phyloP scores from a whole-genome alignment of 1,140 invertebrate genomes.

The Drosophila repleta region DNA sequence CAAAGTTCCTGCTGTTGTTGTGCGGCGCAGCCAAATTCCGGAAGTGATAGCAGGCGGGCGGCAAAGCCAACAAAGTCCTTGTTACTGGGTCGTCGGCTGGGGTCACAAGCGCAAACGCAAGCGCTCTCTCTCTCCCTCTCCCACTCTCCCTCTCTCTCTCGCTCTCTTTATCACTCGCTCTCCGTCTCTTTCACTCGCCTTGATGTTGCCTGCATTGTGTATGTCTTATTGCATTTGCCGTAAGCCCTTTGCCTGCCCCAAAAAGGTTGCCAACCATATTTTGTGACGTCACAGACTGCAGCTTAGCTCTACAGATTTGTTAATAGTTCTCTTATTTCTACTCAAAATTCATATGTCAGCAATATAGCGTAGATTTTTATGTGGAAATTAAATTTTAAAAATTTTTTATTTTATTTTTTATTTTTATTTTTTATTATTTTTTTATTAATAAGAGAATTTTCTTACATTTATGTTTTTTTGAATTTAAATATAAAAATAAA shows the following conservation, averaged over 20 bases:
- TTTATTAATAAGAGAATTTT: too few species aligned
- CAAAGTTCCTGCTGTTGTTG: conserved; percentile 13
- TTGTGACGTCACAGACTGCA: too few species aligned
- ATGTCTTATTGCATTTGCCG: not conserved
- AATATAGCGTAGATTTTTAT: too few species aligned
- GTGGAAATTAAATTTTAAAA: too few species aligned
- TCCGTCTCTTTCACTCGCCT: not conserved
- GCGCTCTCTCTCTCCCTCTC: not conserved
- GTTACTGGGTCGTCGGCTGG: conserved; percentile 16
- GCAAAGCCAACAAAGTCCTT: conserved; percentile 32
- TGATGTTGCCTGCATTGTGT: not conserved
- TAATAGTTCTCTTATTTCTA: too few species aligned
- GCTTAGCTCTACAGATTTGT: too few species aligned
- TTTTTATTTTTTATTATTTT: too few species aligned
- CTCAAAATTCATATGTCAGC: too few species aligned
- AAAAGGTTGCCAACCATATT: conserved; percentile 23
- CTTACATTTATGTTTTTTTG: too few species aligned
- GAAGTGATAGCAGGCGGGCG: conserved; percentile 55
- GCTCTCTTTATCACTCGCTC: not conserved
- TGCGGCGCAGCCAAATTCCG: conserved; percentile 49
- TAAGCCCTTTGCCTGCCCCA: not conserved
- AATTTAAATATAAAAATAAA: too few species aligned
- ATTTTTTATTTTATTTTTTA: too few species aligned
- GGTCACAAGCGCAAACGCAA: conserved; percentile 20
- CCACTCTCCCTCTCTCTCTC: not conserved